Evolutionary conservation across 2,888 invertebrate genomes (phyloP), one percentile per base, ranked within the genome.

Genomic region (Tachina grossa): DNA sequence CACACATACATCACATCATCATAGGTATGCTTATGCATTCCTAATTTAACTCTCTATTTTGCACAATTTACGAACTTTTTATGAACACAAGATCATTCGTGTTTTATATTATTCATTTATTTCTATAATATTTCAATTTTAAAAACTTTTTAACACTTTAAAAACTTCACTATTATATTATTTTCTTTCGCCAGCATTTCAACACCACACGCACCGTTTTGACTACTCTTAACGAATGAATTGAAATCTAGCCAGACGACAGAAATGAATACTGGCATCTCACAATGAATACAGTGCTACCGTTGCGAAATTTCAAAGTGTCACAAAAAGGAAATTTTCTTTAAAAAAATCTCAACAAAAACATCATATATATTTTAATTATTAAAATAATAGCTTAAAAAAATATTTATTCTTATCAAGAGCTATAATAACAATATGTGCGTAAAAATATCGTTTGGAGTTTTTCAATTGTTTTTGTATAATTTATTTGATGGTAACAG

Each of bases 151-250:
- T 61, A 51, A 47, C 45, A 55, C 47, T 65, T 65, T 13, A 65
- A n/a, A 72, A 59, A 53, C 14, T 39, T 57, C 10, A 57, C 41
- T 49, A 43, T 19, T 65, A 65, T 66, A 39, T 49, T 14, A 14
- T 59, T 43, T 59, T 45, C 41, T 41, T 19, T 65, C 43, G 39
- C 66, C 45, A 41, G 6, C 31, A 69, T 43, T 66, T 53, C 53
- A 41, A 82, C 55, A 71, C 75, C 76, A 76, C 69, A 72, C 83
- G 74, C 78, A 78, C 77, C 41, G 78, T 66, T 72, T 74, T 68
- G 45, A 78, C 57, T 72, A 74, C 83, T 63, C 19, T 72, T 59
- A 47, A 61, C 66, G 68, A 83, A 83, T 78, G 78, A 83, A 74
- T 59, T 39, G 13, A 74, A 71, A 82, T 75, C 47, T 63, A 75